Evolutionary conservation across 1,140 invertebrate genomes (phyloP), one percentile per base, ranked within the genome.

Genomic region (Drosophila navojoa): DNA sequence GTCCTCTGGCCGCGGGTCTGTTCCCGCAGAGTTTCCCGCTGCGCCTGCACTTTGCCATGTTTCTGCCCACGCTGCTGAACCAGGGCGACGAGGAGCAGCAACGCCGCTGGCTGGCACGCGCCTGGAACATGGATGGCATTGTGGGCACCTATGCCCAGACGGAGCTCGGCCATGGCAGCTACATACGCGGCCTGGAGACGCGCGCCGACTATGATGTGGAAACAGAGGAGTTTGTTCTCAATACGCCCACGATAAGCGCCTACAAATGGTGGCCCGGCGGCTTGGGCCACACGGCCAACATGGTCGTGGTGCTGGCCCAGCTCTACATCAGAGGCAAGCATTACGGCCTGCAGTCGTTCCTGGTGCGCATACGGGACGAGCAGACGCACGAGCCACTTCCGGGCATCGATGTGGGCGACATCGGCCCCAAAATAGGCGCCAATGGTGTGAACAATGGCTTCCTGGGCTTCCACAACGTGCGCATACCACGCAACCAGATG

Each of bases 61-160:
- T 98, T 87, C 94, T 98, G 49, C 96, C 97, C 1, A 95, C 96
- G 0, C 91, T 99, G n/a, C 95, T 98, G 93, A 96, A 96, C 0
- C 96, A 98, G 92, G 96, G 94, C 3, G 96, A 95, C 1, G 93
- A 95, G 22, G 96, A 98, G 73, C 98, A 99, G 91, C 96, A 97
- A 89, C 94, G 93, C 2, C 93, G 96, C 78, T 99, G 98, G 97
- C 94, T 99, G 38, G 94, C 94, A 11, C 94, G 94, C 79, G 96
- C 97, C n/a, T 96, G 96, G 94, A 94, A 94, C 70, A 95, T 96
- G 73, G 94, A 95, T 81, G 90, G 90, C 45, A 96, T 99, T 64
- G 95, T 99, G 79, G 97, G 98, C 44, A 98, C 97, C 35, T 99
- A 99, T 93, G 98, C 97, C 57, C 98, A 99, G 94, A 99, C 98